Conservation (phyloP, 2,113 vertebrate genomes). For the Synchiropus splendidus region DNA sequence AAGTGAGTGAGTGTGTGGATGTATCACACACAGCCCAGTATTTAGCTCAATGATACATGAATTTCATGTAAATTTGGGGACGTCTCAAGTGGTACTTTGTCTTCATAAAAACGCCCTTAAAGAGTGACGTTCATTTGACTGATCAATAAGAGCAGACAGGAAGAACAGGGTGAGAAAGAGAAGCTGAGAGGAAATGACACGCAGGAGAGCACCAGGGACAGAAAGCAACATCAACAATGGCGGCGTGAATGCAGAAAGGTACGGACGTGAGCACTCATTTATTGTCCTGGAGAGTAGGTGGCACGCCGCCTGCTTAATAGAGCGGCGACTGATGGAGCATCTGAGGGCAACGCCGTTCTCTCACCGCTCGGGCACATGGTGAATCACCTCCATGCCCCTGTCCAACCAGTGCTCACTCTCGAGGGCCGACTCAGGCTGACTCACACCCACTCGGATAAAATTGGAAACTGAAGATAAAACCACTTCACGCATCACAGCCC, state of each 20-base stretch:
- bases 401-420: conserved; percentile 12
- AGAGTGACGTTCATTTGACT: no score
- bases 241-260: conserved; percentile 11
- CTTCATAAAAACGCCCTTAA: no score
- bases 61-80: no score
- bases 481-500: not conserved
- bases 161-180: conserved; percentile 1
- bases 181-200: no score
- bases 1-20: no score
- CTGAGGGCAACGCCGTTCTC: conserved; percentile 12
- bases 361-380: conserved; percentile 14
- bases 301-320: conserved; percentile 32
- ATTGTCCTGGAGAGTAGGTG: conserved; percentile 19
- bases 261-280: conserved; percentile 11
- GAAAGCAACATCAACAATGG: conserved; percentile 10
- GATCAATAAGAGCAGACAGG: no score
- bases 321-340: conserved; percentile 19
- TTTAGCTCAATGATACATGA: no score
- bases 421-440: conserved; percentile 21
- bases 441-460: conserved; percentile 25
- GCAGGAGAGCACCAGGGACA: not conserved
- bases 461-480: conserved; percentile 10
- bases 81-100: no score
- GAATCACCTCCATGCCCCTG: conserved; percentile 21
- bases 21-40: no score